Conservation (phyloP, 2,888 invertebrate species). For the Synergus umbraculus region DNA sequence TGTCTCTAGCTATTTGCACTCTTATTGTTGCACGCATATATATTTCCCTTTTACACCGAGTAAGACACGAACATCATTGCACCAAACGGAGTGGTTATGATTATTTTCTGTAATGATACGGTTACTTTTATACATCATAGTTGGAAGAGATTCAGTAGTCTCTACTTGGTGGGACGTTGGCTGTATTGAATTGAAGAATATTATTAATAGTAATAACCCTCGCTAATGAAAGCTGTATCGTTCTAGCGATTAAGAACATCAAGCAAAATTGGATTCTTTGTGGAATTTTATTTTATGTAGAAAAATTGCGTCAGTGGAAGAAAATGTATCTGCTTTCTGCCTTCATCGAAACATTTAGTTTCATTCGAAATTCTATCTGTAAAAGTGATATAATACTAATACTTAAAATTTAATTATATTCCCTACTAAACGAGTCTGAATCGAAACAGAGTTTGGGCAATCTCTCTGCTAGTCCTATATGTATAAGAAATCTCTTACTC, state of each 20-base stretch:
- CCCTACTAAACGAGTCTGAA: slow-evolving; percentile 11
- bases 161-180: slow-evolving; percentile 56
- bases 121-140: slow-evolving; percentile 46
- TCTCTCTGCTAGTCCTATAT: background rate
- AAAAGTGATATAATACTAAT: slow-evolving; percentile 54
- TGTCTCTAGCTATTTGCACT: slow-evolving; percentile 73
- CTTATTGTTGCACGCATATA: slow-evolving; percentile 55
- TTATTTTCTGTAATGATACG: slow-evolving; percentile 25
- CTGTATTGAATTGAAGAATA: slow-evolving; percentile 44
- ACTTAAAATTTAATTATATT: slow-evolving; percentile 47
- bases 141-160: slow-evolving; percentile 63
- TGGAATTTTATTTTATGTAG: slow-evolving; percentile 48
- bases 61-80: slow-evolving; percentile 58
- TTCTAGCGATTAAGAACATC: slow-evolving; percentile 52
- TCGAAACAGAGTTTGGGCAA: slow-evolving; percentile 13
- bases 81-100: slow-evolving; percentile 50
- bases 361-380: slow-evolving; percentile 50
- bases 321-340: slow-evolving; percentile 50
- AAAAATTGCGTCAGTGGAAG: slow-evolving; percentile 51
- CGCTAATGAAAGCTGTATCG: slow-evolving; percentile 45
- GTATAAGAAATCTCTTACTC: background rate
- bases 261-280: slow-evolving; percentile 42
- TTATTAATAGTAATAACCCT: slow-evolving; percentile 50
- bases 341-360: slow-evolving; percentile 49
- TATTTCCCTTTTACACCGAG: slow-evolving; percentile 45